Conservation (phyloP, 2,113 vertebrate genomes). For the Eolophus roseicapilla region DNA sequence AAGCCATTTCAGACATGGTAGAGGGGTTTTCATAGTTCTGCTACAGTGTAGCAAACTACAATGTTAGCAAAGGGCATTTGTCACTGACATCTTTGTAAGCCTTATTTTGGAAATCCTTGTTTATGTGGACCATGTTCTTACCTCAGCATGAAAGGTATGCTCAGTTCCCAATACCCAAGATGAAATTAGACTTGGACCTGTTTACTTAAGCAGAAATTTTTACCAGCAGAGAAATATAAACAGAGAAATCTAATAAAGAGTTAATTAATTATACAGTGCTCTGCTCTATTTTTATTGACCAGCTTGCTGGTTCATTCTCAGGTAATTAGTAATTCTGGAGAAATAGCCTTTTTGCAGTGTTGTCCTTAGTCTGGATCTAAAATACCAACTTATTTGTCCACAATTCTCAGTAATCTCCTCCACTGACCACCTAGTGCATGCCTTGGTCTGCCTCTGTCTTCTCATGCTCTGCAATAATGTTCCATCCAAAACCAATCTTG, state of each 20-base stretch:
- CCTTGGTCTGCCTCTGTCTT: neutral
- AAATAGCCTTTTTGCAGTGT: neutral
- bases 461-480: neutral
- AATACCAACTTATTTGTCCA: neutral
- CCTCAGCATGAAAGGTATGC: neutral
- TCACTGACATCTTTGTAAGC: neutral
- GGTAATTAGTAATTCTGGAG: neutral
- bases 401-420: neutral
- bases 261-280: neutral
- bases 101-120: neutral
- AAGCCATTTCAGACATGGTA: neutral
- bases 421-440: neutral
- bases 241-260: neutral
- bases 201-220: neutral
- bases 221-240: neutral
- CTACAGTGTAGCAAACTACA: neutral
- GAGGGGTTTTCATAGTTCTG: neutral
- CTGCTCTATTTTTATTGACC: neutral
- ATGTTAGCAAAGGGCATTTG: neutral
- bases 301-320: neutral
- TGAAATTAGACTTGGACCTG: neutral
- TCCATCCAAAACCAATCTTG: neutral
- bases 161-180: neutral
- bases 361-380: neutral
- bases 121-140: neutral